Evolutionary conservation across 2,113 vertebrate genomes (phyloP).

Genomic region (Marmota flaviventris): DNA sequence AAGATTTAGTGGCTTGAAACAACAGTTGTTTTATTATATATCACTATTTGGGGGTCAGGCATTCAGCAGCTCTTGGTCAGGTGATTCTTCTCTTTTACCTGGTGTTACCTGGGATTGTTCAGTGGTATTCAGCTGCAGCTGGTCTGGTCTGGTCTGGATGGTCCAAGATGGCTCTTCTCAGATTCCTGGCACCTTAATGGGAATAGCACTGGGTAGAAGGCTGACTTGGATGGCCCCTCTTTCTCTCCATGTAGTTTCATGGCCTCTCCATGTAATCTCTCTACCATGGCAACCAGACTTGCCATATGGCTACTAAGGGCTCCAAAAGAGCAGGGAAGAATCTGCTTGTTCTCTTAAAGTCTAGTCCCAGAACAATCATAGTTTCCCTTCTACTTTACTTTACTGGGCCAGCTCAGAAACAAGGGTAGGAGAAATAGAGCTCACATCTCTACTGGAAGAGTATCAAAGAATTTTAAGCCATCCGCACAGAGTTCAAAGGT

Average conservation of each 20-base stretch:
- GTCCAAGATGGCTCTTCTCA: background rate
- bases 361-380: background rate
- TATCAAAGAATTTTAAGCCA: background rate
- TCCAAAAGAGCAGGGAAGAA: constrained; percentile 9
- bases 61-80: background rate
- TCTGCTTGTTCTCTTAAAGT: background rate
- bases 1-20: constrained; percentile 11
- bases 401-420: background rate
- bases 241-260: background rate
- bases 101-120: background rate
- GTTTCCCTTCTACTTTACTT: background rate
- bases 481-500: background rate
- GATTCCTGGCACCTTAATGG: background rate
- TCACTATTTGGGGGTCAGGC: constrained; percentile 14
- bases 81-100: background rate
- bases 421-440: background rate
- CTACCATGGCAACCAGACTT: background rate
- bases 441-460: background rate
- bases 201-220: background rate
- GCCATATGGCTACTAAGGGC: background rate
- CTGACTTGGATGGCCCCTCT: background rate
- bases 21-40: constrained; percentile 5
- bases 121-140: background rate
- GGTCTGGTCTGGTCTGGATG: background rate
- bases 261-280: background rate